Evolutionary conservation across 2,888 invertebrate genomes (phyloP).

Genomic region (Oscheius sp.): DNA sequence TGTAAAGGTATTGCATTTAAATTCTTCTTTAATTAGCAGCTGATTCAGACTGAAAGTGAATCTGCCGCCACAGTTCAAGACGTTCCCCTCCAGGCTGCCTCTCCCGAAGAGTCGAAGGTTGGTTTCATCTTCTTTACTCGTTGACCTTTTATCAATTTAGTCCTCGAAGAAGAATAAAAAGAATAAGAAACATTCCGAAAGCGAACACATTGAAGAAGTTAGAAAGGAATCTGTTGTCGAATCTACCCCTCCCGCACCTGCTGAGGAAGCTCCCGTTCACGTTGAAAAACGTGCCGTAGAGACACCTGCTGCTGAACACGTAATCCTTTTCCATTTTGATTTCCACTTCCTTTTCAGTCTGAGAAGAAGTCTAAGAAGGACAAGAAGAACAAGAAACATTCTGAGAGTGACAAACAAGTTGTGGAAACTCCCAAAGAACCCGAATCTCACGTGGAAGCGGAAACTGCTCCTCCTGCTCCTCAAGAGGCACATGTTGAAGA

Average conservation of each 20-base stretch:
- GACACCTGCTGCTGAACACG: background rate
- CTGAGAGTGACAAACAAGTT: background rate
- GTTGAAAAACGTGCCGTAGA: background rate
- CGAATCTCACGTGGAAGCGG: background rate
- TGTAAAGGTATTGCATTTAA: background rate
- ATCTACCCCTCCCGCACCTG: background rate
- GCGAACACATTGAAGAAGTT: conserved; percentile 35
- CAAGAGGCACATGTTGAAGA: background rate
- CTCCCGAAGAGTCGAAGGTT: conserved; percentile 26
- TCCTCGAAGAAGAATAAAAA: conserved; percentile 36
- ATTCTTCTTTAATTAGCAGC: background rate
- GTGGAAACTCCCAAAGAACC: background rate
- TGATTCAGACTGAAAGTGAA: conserved; percentile 4
- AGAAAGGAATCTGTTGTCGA: conserved; percentile 4
- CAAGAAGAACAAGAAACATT: conserved; percentile 25
- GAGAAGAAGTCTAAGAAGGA: conserved; percentile 12
- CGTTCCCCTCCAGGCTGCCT: conserved; percentile 13
- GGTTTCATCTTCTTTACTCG: background rate
- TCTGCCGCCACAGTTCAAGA: conserved; percentile 28
- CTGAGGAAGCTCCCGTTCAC: background rate
- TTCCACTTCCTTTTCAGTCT: background rate
- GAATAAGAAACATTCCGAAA: conserved; percentile 51
- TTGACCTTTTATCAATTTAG: conserved; percentile 17
- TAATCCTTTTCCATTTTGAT: background rate
- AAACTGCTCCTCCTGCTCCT: background rate